Evolutionary conservation across 2,113 vertebrate genomes (phyloP).

Genomic region (Corvus hawaiiensis): DNA sequence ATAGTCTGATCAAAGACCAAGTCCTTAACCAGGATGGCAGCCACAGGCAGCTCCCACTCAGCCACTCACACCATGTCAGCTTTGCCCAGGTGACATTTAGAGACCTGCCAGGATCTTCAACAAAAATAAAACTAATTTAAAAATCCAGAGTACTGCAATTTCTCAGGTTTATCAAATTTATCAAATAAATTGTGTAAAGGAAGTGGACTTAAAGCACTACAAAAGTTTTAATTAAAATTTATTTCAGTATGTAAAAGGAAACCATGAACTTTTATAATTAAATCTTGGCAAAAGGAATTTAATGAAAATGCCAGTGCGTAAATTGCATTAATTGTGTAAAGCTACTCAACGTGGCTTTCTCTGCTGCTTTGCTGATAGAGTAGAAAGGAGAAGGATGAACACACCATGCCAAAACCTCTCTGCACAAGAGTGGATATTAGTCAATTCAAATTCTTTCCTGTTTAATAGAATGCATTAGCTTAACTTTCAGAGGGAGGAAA

Average conservation of each 20-base stretch:
- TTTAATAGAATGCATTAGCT: constrained; percentile 39
- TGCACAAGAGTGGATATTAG: neutral
- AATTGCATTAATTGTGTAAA: neutral
- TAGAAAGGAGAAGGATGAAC: constrained; percentile 1
- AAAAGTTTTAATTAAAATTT: constrained; percentile 30
- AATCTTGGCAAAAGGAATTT: neutral
- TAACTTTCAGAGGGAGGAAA: constrained; percentile 12
- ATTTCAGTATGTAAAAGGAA: neutral
- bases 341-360: neutral
- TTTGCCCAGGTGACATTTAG: neutral
- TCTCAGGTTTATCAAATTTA: neutral
- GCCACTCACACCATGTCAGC: neutral
- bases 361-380: neutral
- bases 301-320: neutral
- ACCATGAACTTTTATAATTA: constrained; percentile 27
- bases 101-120: neutral
- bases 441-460: constrained; percentile 8
- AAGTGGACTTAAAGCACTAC: neutral
- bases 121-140: neutral
- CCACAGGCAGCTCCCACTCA: neutral
- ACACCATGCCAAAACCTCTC: neutral
- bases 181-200: neutral
- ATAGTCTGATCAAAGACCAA: neutral
- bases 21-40: neutral
- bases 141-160: neutral